phyloP scores from a whole-genome alignment of 2,797 vertebrate species.

The Mionectes olivaceus region DNA sequence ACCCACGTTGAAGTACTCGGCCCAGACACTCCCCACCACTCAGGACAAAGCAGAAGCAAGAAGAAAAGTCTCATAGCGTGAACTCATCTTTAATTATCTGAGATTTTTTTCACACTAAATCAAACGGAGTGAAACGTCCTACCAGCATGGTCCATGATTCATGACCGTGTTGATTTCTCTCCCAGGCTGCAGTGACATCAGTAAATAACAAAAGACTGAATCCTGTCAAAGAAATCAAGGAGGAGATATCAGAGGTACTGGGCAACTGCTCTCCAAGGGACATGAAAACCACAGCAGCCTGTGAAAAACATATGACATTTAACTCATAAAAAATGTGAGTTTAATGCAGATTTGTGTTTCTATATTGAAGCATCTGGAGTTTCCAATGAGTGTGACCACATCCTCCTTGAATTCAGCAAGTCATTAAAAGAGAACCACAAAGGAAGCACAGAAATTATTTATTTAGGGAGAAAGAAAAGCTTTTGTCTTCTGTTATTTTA shows the following conservation, averaged over 20 bases:
- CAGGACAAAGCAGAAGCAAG: neutral
- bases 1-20: neutral
- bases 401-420: slow-evolving; percentile 32
- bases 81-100: slow-evolving; percentile 20
- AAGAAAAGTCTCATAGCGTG: neutral
- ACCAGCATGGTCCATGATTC: slow-evolving; percentile 40
- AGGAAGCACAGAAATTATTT: slow-evolving; percentile 20
- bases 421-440: slow-evolving; percentile 40
- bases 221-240: slow-evolving; percentile 41
- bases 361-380: slow-evolving; percentile 38
- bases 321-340: slow-evolving; percentile 27
- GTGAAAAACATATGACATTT: slow-evolving; percentile 24
- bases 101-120: slow-evolving; percentile 37
- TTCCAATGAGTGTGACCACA: slow-evolving; percentile 42
- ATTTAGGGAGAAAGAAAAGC: slow-evolving; percentile 50
- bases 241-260: neutral
- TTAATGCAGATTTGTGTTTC: slow-evolving; percentile 30
- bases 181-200: slow-evolving; percentile 65
- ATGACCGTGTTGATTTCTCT: slow-evolving; percentile 55
- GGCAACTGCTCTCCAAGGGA: neutral
- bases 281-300: neutral
- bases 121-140: neutral
- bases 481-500: slow-evolving; percentile 61
- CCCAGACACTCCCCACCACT: neutral
- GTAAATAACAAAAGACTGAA: slow-evolving; percentile 54